Evolutionary conservation across 2,113 vertebrate genomes (phyloP).

Genomic region (Malurus melanocephalus): DNA sequence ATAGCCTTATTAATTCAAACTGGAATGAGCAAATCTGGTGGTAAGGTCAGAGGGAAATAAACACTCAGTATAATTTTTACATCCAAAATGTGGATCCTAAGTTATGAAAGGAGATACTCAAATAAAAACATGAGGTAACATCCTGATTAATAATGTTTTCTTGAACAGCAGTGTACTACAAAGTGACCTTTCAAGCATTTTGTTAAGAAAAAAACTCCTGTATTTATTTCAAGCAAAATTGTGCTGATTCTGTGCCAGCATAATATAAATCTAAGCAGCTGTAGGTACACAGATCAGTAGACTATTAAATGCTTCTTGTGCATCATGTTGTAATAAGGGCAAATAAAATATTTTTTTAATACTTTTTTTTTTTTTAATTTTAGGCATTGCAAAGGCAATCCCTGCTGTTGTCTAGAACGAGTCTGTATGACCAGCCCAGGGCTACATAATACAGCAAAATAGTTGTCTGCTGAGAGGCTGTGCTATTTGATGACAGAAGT

Average conservation of each 20-base stretch:
- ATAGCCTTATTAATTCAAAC: not conserved
- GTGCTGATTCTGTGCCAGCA: not conserved
- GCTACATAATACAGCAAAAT: not conserved
- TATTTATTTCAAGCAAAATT: not conserved
- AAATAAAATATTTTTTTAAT: not conserved
- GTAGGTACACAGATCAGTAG: not conserved
- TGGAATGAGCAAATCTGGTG: not conserved
- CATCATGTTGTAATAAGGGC: not conserved
- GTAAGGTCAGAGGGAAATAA: not conserved
- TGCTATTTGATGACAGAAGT: not conserved
- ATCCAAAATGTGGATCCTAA: not conserved
- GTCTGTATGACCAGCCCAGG: not conserved
- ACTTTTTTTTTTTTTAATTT: not conserved
- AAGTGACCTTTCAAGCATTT: constrained; percentile 22
- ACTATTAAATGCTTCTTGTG: not conserved
- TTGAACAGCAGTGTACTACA: not conserved
- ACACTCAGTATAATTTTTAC: not conserved
- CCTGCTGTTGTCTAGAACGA: not conserved
- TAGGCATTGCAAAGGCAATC: not conserved
- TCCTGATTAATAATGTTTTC: constrained; percentile 20
- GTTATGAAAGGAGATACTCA: not conserved
- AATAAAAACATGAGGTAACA: not conserved
- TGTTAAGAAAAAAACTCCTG: not conserved
- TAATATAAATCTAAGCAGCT: not conserved
- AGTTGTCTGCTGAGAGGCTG: not conserved